Percentiles rank a stretch among this genome's conserved stretches.
Evolutionary conservation across 2,797 vertebrate genomes (phyloP).

Genomic region (Mormyrops attenuatus): DNA sequence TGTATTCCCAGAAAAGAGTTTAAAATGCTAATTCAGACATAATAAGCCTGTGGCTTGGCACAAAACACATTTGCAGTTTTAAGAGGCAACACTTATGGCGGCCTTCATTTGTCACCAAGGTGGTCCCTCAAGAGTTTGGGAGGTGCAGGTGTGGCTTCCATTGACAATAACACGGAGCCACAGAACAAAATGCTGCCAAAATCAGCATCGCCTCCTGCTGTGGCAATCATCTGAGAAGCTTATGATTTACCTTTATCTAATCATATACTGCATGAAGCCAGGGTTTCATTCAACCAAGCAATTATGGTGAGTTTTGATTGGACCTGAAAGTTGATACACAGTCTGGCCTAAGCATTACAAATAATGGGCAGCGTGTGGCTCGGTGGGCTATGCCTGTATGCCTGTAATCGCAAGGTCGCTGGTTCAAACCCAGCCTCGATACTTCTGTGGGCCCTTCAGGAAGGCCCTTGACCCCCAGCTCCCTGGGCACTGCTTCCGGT

Average conservation of each 20-base stretch:
- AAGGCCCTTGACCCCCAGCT: too few species aligned
- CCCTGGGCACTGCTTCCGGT: too few species aligned
- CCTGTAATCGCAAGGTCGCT: too few species aligned
- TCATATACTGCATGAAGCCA: neutral
- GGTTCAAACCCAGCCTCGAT: too few species aligned
- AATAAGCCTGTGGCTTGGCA: neutral
- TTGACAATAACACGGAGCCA: neutral
- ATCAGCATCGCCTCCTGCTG: neutral
- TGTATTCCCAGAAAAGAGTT: constrained; percentile 8
- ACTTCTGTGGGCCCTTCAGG: too few species aligned
- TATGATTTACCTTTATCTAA: neutral
- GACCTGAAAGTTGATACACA: neutral
- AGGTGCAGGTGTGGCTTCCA: neutral
- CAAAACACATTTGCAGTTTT: neutral
- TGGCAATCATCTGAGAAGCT: neutral
- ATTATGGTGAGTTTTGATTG: neutral
- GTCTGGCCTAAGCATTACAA: neutral
- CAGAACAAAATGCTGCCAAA: neutral
- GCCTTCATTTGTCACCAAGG: neutral
- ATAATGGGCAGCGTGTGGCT: too few species aligned
- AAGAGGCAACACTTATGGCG: neutral
- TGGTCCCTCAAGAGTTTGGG: neutral
- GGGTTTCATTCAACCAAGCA: neutral
- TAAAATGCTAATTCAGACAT: neutral
- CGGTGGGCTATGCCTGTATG: too few species aligned